Conservation (phyloP, 2,113 vertebrate species). For the Urocynchramus pylzowi region DNA sequence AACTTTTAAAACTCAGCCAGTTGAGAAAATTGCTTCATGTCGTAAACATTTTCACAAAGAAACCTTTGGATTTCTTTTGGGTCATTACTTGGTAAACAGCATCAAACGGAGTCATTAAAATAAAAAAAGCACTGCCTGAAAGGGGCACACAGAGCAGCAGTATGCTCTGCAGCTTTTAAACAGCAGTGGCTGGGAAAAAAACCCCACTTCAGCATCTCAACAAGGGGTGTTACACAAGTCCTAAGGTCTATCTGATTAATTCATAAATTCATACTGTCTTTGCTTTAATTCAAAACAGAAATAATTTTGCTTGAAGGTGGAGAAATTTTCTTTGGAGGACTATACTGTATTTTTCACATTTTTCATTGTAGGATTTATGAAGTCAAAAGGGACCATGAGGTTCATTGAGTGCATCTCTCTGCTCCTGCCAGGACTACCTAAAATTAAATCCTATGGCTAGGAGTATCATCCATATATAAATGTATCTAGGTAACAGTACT, state of each 20-base stretch:
- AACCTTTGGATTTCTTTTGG: constrained; percentile 34
- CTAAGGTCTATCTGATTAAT: not conserved
- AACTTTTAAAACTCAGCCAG: not conserved
- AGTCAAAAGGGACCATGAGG: not conserved
- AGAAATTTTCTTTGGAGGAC: not conserved
- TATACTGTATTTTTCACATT: not conserved
- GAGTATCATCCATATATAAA: fast-evolving
- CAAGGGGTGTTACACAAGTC: not conserved
- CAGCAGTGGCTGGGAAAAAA: not conserved
- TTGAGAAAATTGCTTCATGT: not conserved
- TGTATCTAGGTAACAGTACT: not conserved
- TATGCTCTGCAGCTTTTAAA: not conserved
- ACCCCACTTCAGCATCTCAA: not conserved
- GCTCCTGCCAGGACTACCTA: not conserved
- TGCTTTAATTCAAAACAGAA: not conserved
- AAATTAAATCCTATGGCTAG: not conserved
- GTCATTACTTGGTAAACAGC: constrained; percentile 53
- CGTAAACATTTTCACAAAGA: constrained; percentile 51
- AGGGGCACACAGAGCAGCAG: not conserved
- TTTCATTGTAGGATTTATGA: not conserved
- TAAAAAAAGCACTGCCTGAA: constrained; percentile 9
- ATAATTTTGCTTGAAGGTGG: not conserved
- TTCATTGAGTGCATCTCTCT: not conserved
- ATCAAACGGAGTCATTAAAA: constrained; percentile 44
- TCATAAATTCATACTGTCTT: not conserved